Conservation (phyloP, 2,113 vertebrate genomes). For the Malaclemys terrapin region DNA sequence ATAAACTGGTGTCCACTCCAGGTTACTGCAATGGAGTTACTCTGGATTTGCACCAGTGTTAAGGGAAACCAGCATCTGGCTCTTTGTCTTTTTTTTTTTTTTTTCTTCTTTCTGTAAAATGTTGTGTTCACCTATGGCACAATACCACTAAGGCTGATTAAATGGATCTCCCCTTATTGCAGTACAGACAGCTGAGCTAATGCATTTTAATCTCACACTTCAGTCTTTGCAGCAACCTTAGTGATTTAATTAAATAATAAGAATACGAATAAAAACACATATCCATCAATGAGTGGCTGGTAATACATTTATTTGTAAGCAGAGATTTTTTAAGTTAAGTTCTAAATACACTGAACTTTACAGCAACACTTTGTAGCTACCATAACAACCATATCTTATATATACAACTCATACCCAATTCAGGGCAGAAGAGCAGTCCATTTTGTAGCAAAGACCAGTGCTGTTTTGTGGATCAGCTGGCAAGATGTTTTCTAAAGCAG, state of each 20-base stretch:
- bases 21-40: neutral
- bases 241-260: neutral
- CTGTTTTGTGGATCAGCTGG: slow-evolving; percentile 28
- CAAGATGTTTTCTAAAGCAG: slow-evolving; percentile 60
- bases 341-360: neutral
- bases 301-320: neutral
- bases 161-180: neutral
- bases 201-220: neutral
- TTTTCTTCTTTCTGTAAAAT: neutral
- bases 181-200: neutral
- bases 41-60: neutral
- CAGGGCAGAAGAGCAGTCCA: neutral
- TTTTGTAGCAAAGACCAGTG: slow-evolving; percentile 25
- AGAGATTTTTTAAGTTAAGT: neutral
- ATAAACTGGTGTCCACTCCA: neutral
- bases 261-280: neutral
- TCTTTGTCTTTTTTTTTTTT: neutral
- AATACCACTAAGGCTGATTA: neutral
- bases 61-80: neutral
- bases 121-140: neutral
- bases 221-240: slow-evolving; percentile 9
- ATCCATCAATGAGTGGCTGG: neutral
- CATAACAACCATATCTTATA: neutral
- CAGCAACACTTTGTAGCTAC: neutral
- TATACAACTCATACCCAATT: rapidly evolving